These are phyloP conservation scores for Probosciger aterrimus DNA, from an alignment of 2,113 vertebrate species.

Conservation along the genomic window DNA sequence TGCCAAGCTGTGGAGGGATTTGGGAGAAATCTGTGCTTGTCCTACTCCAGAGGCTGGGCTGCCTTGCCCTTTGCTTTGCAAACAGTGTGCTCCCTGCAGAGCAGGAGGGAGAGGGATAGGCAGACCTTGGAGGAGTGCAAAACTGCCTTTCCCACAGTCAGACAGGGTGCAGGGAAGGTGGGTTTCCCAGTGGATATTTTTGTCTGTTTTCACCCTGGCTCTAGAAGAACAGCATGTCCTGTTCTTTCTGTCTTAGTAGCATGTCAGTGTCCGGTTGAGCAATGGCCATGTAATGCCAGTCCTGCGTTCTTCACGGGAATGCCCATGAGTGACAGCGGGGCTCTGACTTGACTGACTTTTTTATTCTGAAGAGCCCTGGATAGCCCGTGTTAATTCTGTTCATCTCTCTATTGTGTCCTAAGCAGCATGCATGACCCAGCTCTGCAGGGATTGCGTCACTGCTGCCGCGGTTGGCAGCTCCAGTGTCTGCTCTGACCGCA, in stretches of 20 bases:
- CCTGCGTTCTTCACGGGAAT: not conserved
- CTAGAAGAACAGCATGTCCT: not conserved
- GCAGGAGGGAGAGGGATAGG: not conserved
- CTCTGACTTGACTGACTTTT: not conserved
- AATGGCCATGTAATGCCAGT: not conserved
- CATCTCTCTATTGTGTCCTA: not conserved
- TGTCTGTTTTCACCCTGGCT: not conserved
- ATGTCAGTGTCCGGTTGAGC: not conserved
- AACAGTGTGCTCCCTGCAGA: not conserved
- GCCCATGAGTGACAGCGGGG: not conserved
- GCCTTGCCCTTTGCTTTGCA: not conserved
- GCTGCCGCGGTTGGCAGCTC: not conserved
- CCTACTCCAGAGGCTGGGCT: not conserved
- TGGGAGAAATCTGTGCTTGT: not conserved
- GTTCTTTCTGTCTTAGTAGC: not conserved
- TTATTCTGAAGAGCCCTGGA: not conserved
- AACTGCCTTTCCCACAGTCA: not conserved
- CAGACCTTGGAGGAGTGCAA: not conserved
- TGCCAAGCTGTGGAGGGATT: not conserved
- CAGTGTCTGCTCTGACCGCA: not conserved
- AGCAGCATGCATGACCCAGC: not conserved
- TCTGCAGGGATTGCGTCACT: constrained; percentile 1
- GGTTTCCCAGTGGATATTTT: not conserved
- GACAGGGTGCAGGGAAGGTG: not conserved
- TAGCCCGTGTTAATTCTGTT: not conserved